Conservation (phyloP, 2,888 invertebrate genomes). For the Diadegma fenestrale region DNA sequence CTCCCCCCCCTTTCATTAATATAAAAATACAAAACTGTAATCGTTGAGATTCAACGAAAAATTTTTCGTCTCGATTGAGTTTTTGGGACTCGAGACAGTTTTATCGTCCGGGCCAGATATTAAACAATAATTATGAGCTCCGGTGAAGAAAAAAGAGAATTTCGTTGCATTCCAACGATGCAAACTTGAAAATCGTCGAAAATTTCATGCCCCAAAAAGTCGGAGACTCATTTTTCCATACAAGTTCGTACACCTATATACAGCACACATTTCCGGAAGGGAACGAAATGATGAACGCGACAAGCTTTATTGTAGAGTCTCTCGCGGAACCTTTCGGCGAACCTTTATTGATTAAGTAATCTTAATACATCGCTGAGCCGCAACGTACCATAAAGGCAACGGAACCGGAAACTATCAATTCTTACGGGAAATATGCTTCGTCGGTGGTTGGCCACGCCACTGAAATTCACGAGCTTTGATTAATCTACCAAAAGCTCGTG, state of each 20-base stretch:
- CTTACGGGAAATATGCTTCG: constrained; percentile 85
- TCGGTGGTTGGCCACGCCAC: constrained; percentile 80
- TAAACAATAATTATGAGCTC: no score
- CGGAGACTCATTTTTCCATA: background rate
- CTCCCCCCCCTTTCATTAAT: no score
- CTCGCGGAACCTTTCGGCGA: constrained; percentile 64
- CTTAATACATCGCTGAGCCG: constrained; percentile 85
- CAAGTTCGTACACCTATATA: background rate
- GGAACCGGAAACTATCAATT: constrained; percentile 85
- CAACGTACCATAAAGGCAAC: constrained; percentile 85
- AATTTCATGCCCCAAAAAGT: background rate
- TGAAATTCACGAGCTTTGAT: constrained; percentile 83
- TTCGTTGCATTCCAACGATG: no score
- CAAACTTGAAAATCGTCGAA: no score
- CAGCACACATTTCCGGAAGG: constrained; percentile 5
- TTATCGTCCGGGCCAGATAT: no score
- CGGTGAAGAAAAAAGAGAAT: no score
- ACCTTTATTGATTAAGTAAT: constrained; percentile 85
- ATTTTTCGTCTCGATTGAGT: no score
- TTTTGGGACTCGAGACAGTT: no score
- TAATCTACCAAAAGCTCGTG: constrained; percentile 79
- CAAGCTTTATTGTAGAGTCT: constrained; percentile 23
- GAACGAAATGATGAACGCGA: constrained; percentile 41
- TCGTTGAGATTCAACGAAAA: no score
- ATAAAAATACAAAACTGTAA: no score